A percentile compares a stretch with the other conserved stretches of the same genome.
phyloP scores from a whole-genome alignment of 2,797 vertebrate species.

The Crenuchus spilurus region DNA sequence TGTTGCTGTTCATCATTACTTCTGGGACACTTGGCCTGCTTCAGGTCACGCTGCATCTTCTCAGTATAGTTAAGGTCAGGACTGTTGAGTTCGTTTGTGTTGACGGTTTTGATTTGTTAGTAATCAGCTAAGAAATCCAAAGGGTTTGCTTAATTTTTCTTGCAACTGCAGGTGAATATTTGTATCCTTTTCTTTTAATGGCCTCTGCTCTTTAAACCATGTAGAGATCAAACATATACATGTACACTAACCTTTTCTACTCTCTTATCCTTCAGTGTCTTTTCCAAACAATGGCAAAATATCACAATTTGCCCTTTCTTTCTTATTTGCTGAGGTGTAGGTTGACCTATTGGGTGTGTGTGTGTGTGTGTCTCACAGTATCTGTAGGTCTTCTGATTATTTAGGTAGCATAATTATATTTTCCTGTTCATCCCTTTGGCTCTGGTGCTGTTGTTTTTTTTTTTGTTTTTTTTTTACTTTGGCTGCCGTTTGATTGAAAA shows the following conservation, averaged over 20 bases:
- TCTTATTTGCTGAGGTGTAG: conserved; percentile 9
- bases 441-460: neutral
- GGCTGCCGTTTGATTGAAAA: conserved; percentile 50
- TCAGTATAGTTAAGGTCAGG: too few relatives aligned
- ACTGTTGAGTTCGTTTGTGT: too few relatives aligned
- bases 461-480: conserved; percentile 7
- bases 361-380: neutral
- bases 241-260: neutral
- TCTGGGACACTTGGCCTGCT: too few relatives aligned
- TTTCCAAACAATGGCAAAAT: conserved; percentile 17
- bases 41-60: too few relatives aligned
- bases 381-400: conserved; percentile 12
- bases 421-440: conserved; percentile 9
- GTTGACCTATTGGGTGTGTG: neutral
- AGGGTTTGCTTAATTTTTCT: too few relatives aligned
- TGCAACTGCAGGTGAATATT: neutral
- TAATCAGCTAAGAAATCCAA: too few relatives aligned
- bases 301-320: conserved; percentile 20
- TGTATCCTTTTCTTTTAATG: neutral
- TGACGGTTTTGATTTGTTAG: too few relatives aligned
- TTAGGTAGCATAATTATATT: conserved; percentile 38
- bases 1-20: too few relatives aligned
- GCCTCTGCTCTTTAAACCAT: neutral
- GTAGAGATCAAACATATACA: neutral
- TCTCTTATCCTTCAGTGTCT: neutral